Evolutionary conservation across 1,140 invertebrate genomes (phyloP).

Genomic region (Pogonus chalceus): DNA sequence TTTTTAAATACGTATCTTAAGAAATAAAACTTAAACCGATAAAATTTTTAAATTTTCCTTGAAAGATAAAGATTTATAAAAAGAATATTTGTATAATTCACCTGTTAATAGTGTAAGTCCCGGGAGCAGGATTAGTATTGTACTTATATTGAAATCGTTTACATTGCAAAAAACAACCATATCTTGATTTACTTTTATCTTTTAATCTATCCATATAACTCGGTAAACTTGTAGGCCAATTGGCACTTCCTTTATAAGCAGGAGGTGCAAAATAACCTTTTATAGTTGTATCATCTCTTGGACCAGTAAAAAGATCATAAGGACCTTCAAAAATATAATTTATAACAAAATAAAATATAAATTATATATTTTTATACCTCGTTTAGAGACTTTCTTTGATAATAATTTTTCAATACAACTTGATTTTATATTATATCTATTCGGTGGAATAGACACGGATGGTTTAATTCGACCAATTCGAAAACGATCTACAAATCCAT

Average conservation of each 20-base stretch:
- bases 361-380: too few relatives aligned
- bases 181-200: not conserved
- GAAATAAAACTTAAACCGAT: too few relatives aligned
- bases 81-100: too few relatives aligned
- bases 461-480: not conserved
- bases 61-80: too few relatives aligned
- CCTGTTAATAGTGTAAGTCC: too few relatives aligned
- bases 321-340: not conserved
- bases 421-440: not conserved
- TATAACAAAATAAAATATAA: too few relatives aligned
- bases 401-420: not conserved
- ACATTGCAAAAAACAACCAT: not conserved
- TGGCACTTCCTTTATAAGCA: not conserved
- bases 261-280: not conserved
- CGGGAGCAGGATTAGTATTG: too few relatives aligned
- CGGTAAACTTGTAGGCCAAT: not conserved
- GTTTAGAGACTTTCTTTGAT: not conserved
- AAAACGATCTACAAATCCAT: not conserved
- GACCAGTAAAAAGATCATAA: not conserved
- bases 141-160: too few relatives aligned
- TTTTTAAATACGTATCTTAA: too few relatives aligned
- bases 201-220: not conserved
- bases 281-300: not conserved
- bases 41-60: too few relatives aligned
- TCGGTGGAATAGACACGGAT: not conserved